Evolutionary conservation across 2,797 vertebrate genomes (phyloP), one percentile per base, ranked within the genome.

Genomic region (Pelochelys cantorii): DNA sequence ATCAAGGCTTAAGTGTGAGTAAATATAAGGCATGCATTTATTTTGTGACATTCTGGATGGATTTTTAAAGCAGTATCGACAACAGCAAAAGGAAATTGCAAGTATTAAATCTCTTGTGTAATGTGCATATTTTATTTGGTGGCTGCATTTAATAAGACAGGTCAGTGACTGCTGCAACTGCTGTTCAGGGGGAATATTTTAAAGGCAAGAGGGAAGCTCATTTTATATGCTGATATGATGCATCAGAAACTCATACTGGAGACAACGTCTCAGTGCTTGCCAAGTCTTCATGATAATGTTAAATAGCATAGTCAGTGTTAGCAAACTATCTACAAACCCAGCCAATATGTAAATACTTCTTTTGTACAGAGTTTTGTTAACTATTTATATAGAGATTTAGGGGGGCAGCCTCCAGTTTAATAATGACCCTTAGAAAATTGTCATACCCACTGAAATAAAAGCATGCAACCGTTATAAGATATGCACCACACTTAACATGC

Each of bases 11-110:
- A 87, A 82, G 89, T 92, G 89, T 29, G 87, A 94, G 84, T 75
- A 89, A 87, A 85, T 48, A 91, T 94, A 87, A 92, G 81, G 85
- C 86, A 77, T 77, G 87, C 93, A 52, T 94, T 93, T 87, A 83
- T 92, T 96, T 95, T 62, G 57, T 96, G 94, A 93, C 93, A 93
- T 95, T 93, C 95, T 84, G 68, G 52, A 85, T 27, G 42, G 68
- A 52, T 65, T 20, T 59, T 62, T 48, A 52, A 75, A 89, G 11
- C 4, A 18, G 65, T 81, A 71, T 37, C 53, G 5, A 65, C 62
- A 62, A 48, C 52, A 59, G 22, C 25, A n/a, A 83, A 75, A 57
- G 65, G 59, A 84, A 90, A 89, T 60, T 23, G 62, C 37, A 59
- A 52, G 74, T 79, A 80, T 85, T 48, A 57, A 29, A 83, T 27